A percentile compares a stretch with the other conserved stretches of the same genome.
Evolutionary conservation across 2,888 invertebrate species (phyloP).

Genomic region (Pyrrhia umbra): DNA sequence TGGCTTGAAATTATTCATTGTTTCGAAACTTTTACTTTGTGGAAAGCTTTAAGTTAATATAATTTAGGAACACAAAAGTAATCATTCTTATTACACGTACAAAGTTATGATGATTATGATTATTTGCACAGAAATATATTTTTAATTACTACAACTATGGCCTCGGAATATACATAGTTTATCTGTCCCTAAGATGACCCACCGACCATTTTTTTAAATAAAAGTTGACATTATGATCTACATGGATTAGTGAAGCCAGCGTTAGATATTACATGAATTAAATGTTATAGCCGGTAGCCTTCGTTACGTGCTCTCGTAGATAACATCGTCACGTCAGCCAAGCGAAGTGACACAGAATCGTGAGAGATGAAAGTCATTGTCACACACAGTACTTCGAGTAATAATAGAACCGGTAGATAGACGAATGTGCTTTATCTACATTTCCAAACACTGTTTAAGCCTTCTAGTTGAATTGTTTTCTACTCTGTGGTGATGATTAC

Average conservation of each 20-base stretch:
- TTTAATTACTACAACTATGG: neutral
- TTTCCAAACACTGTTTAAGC: conserved; percentile 17
- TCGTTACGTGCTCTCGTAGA: conserved; percentile 59
- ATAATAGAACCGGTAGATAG: conserved; percentile 46
- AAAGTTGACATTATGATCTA: neutral
- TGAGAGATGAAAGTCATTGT: conserved; percentile 83
- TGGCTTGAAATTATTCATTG: conserved; percentile 11
- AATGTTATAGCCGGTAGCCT: conserved; percentile 45
- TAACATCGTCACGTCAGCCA: conserved; percentile 65
- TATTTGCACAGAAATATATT: neutral
- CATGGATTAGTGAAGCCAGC: conserved; percentile 21
- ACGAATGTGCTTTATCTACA: conserved; percentile 51
- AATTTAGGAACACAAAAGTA: neutral
- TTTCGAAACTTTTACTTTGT: conserved; percentile 10
- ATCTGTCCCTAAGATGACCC: too few relatives aligned
- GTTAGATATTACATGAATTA: conserved; percentile 40
- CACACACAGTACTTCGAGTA: conserved; percentile 62
- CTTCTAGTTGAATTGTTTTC: conserved; percentile 2
- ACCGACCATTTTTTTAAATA: too few relatives aligned
- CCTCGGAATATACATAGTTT: neutral
- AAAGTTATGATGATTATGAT: neutral
- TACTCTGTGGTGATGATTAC: conserved; percentile 16
- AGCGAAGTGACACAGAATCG: conserved; percentile 70
- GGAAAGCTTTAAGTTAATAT: neutral
- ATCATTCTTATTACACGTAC: neutral